Percentiles rank a stretch among this genome's conserved stretches.
These are phyloP conservation scores for Nomada goodeniana DNA, from an alignment of 2,888 invertebrate genomes.

Conservation along the genomic window DNA sequence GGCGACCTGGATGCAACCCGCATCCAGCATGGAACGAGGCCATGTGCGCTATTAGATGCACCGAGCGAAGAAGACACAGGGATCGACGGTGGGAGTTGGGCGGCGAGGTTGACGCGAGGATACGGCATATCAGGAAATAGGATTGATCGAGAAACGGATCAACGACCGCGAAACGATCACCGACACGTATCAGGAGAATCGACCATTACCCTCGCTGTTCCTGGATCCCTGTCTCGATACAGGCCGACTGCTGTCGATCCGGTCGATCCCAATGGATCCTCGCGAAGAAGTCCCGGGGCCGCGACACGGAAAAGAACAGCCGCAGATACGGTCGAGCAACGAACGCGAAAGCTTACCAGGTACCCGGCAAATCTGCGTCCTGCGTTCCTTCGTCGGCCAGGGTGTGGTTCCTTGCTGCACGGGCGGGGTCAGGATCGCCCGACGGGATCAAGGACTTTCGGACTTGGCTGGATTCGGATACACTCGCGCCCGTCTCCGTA, in stretches of 20 bases:
- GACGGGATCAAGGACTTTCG: conserved; percentile 77
- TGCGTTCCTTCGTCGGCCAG: conserved; percentile 66
- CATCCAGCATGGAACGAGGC: conserved; percentile 77
- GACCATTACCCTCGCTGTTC: too few species aligned
- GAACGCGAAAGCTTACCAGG: conserved; percentile 67
- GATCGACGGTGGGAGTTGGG: neutral
- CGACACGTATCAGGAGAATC: too few species aligned
- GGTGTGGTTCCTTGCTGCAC: conserved; percentile 78
- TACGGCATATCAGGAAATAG: neutral
- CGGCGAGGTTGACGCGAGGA: neutral
- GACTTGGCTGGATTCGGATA: conserved; percentile 73
- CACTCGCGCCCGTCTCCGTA: conserved; percentile 47
- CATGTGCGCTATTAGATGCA: conserved; percentile 74
- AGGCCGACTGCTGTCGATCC: neutral
- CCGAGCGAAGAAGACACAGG: neutral
- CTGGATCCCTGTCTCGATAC: too few species aligned
- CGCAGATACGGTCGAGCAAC: neutral
- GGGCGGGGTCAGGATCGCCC: conserved; percentile 76
- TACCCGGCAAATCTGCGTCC: conserved; percentile 68
- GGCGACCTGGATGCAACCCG: conserved; percentile 72
- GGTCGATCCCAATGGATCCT: neutral
- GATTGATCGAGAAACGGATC: neutral
- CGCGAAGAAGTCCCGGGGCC: neutral
- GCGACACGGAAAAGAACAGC: neutral
- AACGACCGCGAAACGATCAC: neutral